Conservation (phyloP, 2,113 vertebrate species). For the Pristiophorus japonicus region DNA sequence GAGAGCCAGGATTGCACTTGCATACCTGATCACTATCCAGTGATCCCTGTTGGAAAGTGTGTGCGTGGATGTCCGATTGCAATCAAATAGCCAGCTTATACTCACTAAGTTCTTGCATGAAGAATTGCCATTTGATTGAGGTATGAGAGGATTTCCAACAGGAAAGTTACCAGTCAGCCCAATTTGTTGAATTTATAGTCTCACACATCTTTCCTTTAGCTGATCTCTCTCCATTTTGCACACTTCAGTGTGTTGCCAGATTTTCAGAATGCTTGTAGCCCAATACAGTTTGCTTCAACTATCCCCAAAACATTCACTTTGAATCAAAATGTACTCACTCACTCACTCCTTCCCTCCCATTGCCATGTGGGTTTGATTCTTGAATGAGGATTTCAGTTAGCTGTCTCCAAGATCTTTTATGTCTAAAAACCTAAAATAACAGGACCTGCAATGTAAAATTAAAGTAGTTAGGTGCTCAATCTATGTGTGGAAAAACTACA, state of each 20-base stretch:
- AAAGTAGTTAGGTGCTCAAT: neutral
- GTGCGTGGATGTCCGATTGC: neutral
- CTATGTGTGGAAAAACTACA: neutral
- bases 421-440: neutral
- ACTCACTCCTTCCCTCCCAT: too few relatives aligned
- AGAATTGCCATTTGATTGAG: neutral
- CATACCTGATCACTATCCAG: neutral
- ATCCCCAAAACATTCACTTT: neutral
- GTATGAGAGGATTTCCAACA: neutral
- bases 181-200: neutral
- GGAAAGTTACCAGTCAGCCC: neutral
- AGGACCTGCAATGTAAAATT: neutral
- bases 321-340: neutral
- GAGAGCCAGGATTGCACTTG: neutral
- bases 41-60: neutral
- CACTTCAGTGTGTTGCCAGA: neutral
- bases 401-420: neutral
- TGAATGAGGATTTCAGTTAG: too few relatives aligned
- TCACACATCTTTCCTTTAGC: neutral
- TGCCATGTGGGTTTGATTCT: too few relatives aligned
- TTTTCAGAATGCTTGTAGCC: neutral
- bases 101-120: too few relatives aligned
- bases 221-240: neutral
- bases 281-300: neutral
- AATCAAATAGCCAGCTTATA: neutral